These are phyloP conservation scores for Drosophila maculinotata DNA, from an alignment of 2,888 invertebrate genomes.

Conservation along the genomic window DNA sequence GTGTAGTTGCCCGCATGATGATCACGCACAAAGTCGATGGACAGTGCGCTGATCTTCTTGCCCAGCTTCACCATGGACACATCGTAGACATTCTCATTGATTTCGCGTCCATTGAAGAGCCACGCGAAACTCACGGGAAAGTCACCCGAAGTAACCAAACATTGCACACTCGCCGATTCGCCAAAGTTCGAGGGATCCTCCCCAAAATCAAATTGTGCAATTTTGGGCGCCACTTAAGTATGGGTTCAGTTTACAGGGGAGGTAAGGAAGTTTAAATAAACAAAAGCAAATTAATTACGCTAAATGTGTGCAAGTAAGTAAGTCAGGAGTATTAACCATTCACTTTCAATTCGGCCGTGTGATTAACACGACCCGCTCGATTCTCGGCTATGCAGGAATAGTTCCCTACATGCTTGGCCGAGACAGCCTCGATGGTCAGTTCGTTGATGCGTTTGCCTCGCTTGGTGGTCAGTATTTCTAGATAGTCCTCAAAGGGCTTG, in stretches of 20 bases:
- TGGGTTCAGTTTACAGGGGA: background rate
- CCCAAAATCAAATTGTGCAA: constrained; percentile 89
- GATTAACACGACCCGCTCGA: constrained; percentile 89
- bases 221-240: constrained; percentile 89
- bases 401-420: constrained; percentile 90
- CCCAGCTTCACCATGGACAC: constrained; percentile 86
- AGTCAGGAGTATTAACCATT: constrained; percentile 86
- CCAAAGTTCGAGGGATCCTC: constrained; percentile 88
- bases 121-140: constrained; percentile 89
- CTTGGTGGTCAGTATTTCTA: constrained; percentile 83
- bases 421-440: constrained; percentile 89
- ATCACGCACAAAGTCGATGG: constrained; percentile 89
- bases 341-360: constrained; percentile 90
- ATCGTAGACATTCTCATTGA: constrained; percentile 86
- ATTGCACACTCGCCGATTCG: constrained; percentile 88
- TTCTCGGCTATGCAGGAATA: constrained; percentile 92
- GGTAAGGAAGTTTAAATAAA: constrained; percentile 18
- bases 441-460: constrained; percentile 86
- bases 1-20: constrained; percentile 90
- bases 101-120: constrained; percentile 87
- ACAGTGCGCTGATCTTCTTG: constrained; percentile 88
- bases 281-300: constrained; percentile 20
- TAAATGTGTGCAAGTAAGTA: constrained; percentile 15
- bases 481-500: constrained; percentile 83
- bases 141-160: constrained; percentile 88